These are phyloP conservation scores for Podarcis muralis DNA, from an alignment of 2,113 vertebrate species.

Conservation along the genomic window DNA sequence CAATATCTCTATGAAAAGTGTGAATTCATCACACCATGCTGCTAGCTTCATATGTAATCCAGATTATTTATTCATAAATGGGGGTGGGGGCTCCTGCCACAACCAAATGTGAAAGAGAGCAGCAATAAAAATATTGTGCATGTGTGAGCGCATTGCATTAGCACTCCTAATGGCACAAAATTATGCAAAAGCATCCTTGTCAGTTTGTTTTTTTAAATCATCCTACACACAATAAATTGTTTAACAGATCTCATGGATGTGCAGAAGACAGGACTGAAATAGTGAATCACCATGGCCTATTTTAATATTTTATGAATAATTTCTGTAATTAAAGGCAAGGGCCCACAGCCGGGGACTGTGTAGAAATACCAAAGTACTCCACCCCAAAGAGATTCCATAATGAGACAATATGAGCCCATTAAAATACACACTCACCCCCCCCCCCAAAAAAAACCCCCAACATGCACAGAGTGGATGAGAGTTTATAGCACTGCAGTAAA, in stretches of 20 bases:
- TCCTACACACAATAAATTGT: rapidly evolving
- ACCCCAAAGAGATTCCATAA: no score
- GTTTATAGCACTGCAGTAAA: neutral
- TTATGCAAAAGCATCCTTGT: slow-evolving; percentile 12
- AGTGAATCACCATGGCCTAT: slow-evolving; percentile 45
- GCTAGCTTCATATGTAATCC: neutral
- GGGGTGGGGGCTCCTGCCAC: neutral
- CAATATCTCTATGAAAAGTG: neutral
- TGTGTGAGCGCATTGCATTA: neutral
- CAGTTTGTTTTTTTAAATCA: neutral
- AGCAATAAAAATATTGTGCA: neutral
- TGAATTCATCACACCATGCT: neutral
- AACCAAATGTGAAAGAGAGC: rapidly evolving
- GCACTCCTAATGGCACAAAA: slow-evolving; percentile 1
- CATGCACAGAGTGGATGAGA: no score
- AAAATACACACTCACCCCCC: no score
- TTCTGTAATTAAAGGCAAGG: neutral
- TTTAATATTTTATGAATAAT: slow-evolving; percentile 14
- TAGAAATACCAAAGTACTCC: no score
- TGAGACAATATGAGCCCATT: no score
- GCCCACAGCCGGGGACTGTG: no score
- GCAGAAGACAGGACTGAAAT: slow-evolving; percentile 41
- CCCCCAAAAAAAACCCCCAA: no score
- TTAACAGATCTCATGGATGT: slow-evolving; percentile 46
- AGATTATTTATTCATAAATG: neutral